Base-by-base conservation (phyloP, 2,888 invertebrate genomes). In the Physocephala rufipes region DNA sequence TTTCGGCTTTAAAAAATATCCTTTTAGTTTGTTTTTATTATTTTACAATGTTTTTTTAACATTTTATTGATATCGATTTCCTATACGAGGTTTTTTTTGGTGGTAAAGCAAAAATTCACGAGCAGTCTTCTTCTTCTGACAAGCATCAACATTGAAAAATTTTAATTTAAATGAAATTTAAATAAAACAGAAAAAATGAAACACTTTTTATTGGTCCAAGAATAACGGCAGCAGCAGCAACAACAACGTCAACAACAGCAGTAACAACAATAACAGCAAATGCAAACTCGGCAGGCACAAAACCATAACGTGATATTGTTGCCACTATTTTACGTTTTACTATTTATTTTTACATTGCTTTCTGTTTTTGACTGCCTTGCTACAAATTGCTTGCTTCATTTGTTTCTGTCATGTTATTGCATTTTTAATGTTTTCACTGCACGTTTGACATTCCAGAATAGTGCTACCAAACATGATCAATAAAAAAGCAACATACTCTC, bases 311-410 rank as follows among this genome's bases (percentile, higher is more conserved):
- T 47, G 13, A 47, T 26, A 16, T 64, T 64, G 47, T 49, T 26
- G 26, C 49, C n/a, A n/a, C 49, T 49, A 28, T 64, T 16, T n/a
- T 47, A n/a, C 28, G 58, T 59, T 59, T 26, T 59, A 24, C 28
- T n/a, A 21, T 59, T 16, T 28, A 19, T n/a, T 13, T n/a, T 30
- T 30, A 19, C n/a, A 12, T n/a, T n/a, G 12, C 12, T 61, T 16
- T 61, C 12, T n/a, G 12, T 30, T 61, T 30, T 19, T 30, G 28
- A 26, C n/a, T 61, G 2, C 4, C 36, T 61, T 28, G n/a, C n/a
- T n/a, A n/a, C n/a, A n/a, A n/a, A n/a, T n/a, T n/a, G n/a, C n/a
- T n/a, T 49, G 16, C 47, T 47, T 47, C 16, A 16, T 16, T n/a
- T n/a, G n/a, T n/a, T n/a, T n/a, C n/a, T n/a, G n/a, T n/a, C n/a